Evolutionary conservation across 2,888 invertebrate species (phyloP).

Genomic region (Opisthograptis luteolata): DNA sequence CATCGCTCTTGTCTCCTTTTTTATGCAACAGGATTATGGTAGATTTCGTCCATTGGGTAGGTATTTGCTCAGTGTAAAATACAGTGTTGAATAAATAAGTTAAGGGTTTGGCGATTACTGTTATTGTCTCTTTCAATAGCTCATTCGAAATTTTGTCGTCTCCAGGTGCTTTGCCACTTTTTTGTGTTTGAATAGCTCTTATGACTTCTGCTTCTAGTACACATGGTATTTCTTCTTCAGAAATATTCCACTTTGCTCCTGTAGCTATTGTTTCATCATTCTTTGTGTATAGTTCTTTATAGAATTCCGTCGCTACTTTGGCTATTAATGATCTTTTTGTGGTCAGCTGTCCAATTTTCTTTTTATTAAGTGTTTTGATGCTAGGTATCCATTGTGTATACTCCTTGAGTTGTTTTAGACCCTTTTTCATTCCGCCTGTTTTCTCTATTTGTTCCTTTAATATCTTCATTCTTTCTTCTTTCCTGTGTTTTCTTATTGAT

Average conservation of each 20-base stretch:
- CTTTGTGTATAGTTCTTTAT: background rate
- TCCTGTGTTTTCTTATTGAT: background rate
- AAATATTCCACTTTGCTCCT: background rate
- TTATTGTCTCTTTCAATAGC: background rate
- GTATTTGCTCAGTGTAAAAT: background rate
- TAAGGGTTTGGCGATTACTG: background rate
- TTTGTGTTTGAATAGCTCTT: background rate
- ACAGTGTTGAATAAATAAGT: background rate
- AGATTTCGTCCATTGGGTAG: constrained; percentile 3
- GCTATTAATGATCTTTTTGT: background rate
- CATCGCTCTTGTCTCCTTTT: constrained; percentile 28
- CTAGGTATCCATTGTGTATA: background rate
- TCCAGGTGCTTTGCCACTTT: constrained; percentile 1
- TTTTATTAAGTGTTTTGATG: background rate
- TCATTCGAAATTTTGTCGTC: constrained; percentile 1
- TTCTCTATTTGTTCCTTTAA: background rate
- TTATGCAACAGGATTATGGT: constrained; percentile 22
- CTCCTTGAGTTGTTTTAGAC: background rate
- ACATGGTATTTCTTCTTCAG: background rate
- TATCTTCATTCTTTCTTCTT: background rate
- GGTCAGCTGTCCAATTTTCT: background rate
- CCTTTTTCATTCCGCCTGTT: background rate
- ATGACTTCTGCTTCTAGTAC: background rate
- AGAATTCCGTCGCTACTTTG: background rate
- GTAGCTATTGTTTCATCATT: background rate